These are phyloP conservation scores for Anodontia alba DNA, from an alignment of 2,888 invertebrate species.

Conservation along the genomic window DNA sequence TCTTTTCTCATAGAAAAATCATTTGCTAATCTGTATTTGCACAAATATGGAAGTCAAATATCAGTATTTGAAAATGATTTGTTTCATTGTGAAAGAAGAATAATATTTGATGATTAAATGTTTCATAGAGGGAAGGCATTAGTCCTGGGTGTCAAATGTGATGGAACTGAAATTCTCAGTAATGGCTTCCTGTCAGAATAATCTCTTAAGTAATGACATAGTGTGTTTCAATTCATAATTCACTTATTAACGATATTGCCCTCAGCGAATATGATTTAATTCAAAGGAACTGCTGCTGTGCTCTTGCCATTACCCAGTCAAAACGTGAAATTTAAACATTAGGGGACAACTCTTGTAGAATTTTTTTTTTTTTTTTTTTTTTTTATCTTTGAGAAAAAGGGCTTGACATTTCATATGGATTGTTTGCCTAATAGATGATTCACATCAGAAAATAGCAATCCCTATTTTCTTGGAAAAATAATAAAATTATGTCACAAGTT, in stretches of 20 bases:
- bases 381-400: no score
- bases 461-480: no score
- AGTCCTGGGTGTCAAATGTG: slow-evolving; percentile 41
- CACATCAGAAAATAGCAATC: no score
- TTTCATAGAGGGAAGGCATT: slow-evolving; percentile 22
- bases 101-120: slow-evolving; percentile 50
- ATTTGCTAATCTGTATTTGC: background rate
- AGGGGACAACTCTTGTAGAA: no score
- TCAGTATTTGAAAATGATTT: slow-evolving; percentile 2
- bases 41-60: slow-evolving; percentile 9
- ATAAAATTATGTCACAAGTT: no score
- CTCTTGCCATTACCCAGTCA: no score
- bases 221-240: slow-evolving; percentile 56
- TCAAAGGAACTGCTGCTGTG: background rate
- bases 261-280: slow-evolving; percentile 46
- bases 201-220: slow-evolving; percentile 41
- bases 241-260: slow-evolving; percentile 61
- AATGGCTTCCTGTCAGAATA: slow-evolving; percentile 59
- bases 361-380: no score
- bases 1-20: no score
- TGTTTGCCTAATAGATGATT: no score
- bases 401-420: no score
- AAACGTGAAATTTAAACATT: no score
- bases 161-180: slow-evolving; percentile 49
- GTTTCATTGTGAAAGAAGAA: slow-evolving; percentile 20